phyloP scores from a whole-genome alignment of 2,113 vertebrate species.

The Gasterosteus aculeatus region DNA sequence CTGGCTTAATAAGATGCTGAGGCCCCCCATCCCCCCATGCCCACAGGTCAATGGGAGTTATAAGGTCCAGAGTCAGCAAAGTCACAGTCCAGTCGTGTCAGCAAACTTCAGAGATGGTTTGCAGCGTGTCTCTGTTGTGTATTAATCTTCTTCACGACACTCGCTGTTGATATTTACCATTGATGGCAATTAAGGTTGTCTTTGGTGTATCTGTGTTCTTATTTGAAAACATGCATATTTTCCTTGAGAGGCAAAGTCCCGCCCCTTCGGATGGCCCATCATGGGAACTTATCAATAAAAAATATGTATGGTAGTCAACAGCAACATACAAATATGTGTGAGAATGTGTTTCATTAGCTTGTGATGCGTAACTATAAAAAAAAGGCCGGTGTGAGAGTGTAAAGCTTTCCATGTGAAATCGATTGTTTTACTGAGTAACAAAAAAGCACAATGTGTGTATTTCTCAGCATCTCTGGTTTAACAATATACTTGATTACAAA shows the following conservation, averaged over 20 bases:
- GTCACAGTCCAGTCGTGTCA: slow-evolving; percentile 53
- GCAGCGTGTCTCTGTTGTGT: slow-evolving; percentile 13
- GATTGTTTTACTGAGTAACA: not conserved
- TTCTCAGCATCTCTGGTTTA: not conserved
- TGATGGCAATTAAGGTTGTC: slow-evolving; percentile 23
- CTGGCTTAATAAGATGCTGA: slow-evolving; percentile 67
- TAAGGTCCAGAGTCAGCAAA: slow-evolving; percentile 67
- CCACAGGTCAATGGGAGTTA: slow-evolving; percentile 39
- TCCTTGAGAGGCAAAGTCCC: too few relatives aligned
- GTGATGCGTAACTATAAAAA: not conserved
- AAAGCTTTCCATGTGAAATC: not conserved
- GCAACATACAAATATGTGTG: not conserved
- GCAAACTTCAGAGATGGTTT: slow-evolving; percentile 47
- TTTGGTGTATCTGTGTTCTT: not conserved
- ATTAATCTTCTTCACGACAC: slow-evolving; percentile 38
- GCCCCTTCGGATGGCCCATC: too few relatives aligned
- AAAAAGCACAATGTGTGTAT: not conserved
- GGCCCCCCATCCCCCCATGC: not conserved
- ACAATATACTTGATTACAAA: not conserved
- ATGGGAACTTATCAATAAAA: too few relatives aligned
- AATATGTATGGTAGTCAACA: not conserved
- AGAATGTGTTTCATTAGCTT: not conserved
- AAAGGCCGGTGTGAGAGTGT: not conserved
- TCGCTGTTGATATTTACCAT: slow-evolving; percentile 16
- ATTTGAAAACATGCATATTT: slow-evolving; percentile 3